Conservation (phyloP, 2,888 invertebrate genomes). For the Lamellibrachia satsuma region DNA sequence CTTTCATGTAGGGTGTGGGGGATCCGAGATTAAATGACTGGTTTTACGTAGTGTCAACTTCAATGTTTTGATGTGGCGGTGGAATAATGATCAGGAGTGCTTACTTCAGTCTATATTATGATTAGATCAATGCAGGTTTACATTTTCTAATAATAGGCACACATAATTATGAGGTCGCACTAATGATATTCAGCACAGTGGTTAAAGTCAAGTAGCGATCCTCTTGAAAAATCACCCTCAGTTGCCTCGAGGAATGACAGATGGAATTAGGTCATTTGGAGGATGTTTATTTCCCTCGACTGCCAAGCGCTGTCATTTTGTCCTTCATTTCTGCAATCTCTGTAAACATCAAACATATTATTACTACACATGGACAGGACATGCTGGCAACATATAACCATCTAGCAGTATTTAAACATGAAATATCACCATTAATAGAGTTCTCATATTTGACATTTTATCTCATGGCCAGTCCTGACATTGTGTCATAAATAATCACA, state of each 20-base stretch:
- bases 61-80: too few species aligned
- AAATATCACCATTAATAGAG: too few species aligned
- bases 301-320: slow-evolving; percentile 26
- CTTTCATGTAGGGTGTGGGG: too few species aligned
- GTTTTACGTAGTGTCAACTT: too few species aligned
- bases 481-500: too few species aligned
- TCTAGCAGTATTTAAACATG: too few species aligned
- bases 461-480: too few species aligned
- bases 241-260: background rate
- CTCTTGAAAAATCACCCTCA: background rate
- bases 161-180: background rate
- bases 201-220: background rate
- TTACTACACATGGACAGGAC: background rate
- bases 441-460: too few species aligned
- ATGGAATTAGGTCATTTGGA: background rate
- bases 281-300: background rate
- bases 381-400: background rate
- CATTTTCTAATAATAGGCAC: background rate
- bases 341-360: slow-evolving; percentile 22
- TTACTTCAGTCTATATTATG: background rate
- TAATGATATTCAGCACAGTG: background rate
- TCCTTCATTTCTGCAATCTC: slow-evolving; percentile 34
- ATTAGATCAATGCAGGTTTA: too few species aligned
- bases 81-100: background rate
- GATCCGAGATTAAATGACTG: too few species aligned